Conservation (phyloP, 2,797 vertebrate genomes). For the Lutjanus campechanus region DNA sequence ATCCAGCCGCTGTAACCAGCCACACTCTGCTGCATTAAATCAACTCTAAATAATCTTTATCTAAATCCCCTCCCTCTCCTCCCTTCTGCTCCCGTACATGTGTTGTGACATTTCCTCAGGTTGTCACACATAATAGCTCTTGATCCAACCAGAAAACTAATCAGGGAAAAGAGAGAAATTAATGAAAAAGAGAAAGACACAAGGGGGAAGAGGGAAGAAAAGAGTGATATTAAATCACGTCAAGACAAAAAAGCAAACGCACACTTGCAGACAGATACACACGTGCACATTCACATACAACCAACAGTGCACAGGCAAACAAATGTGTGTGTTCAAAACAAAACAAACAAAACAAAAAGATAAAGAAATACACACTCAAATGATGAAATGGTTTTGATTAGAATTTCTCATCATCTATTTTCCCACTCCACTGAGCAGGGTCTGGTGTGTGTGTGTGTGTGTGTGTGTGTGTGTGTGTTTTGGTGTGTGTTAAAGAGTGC, state of each 20-base stretch:
- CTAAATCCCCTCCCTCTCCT: not conserved
- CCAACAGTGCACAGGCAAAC: not conserved
- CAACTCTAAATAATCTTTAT: constrained; percentile 29
- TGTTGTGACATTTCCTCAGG: constrained; percentile 32
- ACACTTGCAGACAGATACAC: not conserved
- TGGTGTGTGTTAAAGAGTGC: not conserved
- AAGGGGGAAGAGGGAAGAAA: not conserved
- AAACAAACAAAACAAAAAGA: not conserved
- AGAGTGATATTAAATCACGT: not conserved
- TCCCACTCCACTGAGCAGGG: not conserved
- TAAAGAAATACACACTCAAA: not conserved
- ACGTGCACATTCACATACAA: not conserved
- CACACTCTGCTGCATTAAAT: constrained; percentile 11
- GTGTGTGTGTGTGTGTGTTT: not conserved
- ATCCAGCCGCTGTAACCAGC: constrained; percentile 11
- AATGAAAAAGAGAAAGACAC: not conserved
- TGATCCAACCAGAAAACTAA: constrained; percentile 19
- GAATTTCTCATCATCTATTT: not conserved
- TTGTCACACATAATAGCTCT: constrained; percentile 19
- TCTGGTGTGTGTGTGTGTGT: not conserved
- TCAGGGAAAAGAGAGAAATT: not conserved
- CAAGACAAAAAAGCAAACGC: not conserved
- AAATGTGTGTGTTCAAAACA: too few relatives aligned
- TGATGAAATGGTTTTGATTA: not conserved
- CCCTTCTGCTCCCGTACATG: not conserved